These are phyloP conservation scores for Drosophila paramelanica DNA, from an alignment of 2,888 invertebrate genomes.

Conservation along the genomic window DNA sequence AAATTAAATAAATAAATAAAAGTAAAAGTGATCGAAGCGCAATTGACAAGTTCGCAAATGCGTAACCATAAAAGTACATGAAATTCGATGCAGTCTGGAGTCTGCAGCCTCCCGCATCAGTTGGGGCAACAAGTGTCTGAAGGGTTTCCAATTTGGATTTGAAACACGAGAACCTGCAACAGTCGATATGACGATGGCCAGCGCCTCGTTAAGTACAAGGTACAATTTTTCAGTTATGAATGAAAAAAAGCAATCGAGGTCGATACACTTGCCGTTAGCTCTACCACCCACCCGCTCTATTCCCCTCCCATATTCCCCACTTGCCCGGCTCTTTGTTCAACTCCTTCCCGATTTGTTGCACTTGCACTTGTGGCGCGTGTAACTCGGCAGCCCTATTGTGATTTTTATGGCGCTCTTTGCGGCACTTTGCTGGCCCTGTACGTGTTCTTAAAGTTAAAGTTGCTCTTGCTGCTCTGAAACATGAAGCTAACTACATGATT, in stretches of 20 bases:
- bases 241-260: constrained; percentile 59
- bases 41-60: constrained; percentile 76
- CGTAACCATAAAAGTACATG: constrained; percentile 66
- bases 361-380: constrained; percentile 59
- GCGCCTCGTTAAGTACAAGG: constrained; percentile 35
- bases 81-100: constrained; percentile 55
- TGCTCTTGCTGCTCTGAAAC: constrained; percentile 50
- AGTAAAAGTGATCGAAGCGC: constrained; percentile 52
- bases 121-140: constrained; percentile 63
- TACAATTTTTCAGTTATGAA: constrained; percentile 43
- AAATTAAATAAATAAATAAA: background rate
- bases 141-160: constrained; percentile 45
- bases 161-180: constrained; percentile 42
- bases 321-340: constrained; percentile 16
- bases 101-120: background rate
- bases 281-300: background rate
- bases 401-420: constrained; percentile 70
- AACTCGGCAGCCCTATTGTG: constrained; percentile 73
- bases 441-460: constrained; percentile 62
- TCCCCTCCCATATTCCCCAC: background rate
- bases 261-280: constrained; percentile 66
- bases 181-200: constrained; percentile 20
- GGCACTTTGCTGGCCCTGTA: constrained; percentile 50
- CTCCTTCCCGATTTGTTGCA: constrained; percentile 51
- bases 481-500: constrained; percentile 62